phyloP scores from a whole-genome alignment of 2,797 vertebrate species.

The Pipistrellus nathusii region DNA sequence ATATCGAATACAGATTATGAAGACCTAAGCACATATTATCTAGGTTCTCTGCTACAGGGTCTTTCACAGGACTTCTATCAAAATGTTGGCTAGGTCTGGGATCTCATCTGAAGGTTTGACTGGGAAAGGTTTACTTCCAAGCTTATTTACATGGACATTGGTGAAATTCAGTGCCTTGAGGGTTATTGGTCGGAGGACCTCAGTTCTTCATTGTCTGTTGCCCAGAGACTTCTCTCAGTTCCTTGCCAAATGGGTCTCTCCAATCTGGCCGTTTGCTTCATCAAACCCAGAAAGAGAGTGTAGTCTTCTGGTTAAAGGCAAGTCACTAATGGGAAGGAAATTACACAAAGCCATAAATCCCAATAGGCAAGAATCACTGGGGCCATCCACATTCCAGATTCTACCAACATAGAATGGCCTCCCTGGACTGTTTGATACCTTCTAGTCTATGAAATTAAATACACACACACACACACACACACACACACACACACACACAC shows the following conservation, averaged over 20 bases:
- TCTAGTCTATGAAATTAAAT: neutral
- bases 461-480: too few species aligned
- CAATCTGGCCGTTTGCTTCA: neutral
- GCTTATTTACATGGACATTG: neutral
- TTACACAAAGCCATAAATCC: neutral
- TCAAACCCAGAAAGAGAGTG: neutral
- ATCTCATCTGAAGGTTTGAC: neutral
- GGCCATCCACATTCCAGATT: neutral
- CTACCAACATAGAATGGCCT: neutral
- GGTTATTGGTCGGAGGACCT: neutral
- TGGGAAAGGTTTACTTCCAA: neutral
- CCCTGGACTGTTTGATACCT: neutral
- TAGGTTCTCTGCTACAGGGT: neutral
- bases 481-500: too few species aligned
- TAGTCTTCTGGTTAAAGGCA: neutral
- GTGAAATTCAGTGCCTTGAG: neutral
- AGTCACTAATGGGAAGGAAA: neutral
- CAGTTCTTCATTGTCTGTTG: neutral
- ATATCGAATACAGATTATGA: neutral
- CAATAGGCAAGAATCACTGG: neutral
- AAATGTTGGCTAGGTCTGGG: neutral
- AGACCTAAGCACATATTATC: neutral
- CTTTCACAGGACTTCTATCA: neutral
- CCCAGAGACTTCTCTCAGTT: neutral
- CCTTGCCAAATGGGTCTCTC: neutral